Base-by-base conservation (phyloP, 2,113 vertebrate genomes). In the Ceyx margarethae region DNA sequence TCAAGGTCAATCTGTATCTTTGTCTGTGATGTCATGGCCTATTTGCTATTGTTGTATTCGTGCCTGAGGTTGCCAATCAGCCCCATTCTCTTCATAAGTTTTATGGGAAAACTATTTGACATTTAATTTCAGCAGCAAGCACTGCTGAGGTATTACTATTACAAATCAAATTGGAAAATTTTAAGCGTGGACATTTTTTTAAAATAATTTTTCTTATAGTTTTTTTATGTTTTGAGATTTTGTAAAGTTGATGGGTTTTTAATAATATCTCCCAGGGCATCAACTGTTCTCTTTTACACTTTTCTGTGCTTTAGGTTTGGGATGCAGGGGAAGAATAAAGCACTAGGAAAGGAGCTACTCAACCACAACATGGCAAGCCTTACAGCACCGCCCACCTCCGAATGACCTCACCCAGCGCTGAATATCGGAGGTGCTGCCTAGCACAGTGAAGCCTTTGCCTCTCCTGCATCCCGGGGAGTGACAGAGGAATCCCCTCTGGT, bases 391-490 rank as follows among this genome's bases (percentile, higher is more conserved):
- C 13, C 43, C 33, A 51, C 10, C 29, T 53, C 60, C 0, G 2
- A 6, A 53, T 11, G 64, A 91, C 37, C 65, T 81, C 43, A 51
- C 7, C n/a, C 58, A 48, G 35, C 61, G 68, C 17, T 1, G 16
- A 56, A 11, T 40, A 42, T 7, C 4, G 1, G 28, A 50, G 48
- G 45, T 8, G n/a, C 80, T 26, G n/a, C 37, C 35, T 33, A 12
- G 67, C 5, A 2, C 56, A 3, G n/a, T 46, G 60, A 78, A 28
- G 72, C 13, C 3, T 0, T 58, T 60, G 60, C 72, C 45, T 37
- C 33, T 58, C 1, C 0, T 19, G n/a, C 22, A n/a, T 31, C 54
- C 60, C 1, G 0, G 48, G 43, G 5, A 18, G 42, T 3, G 13
- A 50, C 13, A 2, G 0, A 67, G 77, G 48, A 28, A 62, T 74